These are phyloP conservation scores for Malaclemys terrapin DNA, from an alignment of 2,113 vertebrate genomes.

Conservation along the genomic window DNA sequence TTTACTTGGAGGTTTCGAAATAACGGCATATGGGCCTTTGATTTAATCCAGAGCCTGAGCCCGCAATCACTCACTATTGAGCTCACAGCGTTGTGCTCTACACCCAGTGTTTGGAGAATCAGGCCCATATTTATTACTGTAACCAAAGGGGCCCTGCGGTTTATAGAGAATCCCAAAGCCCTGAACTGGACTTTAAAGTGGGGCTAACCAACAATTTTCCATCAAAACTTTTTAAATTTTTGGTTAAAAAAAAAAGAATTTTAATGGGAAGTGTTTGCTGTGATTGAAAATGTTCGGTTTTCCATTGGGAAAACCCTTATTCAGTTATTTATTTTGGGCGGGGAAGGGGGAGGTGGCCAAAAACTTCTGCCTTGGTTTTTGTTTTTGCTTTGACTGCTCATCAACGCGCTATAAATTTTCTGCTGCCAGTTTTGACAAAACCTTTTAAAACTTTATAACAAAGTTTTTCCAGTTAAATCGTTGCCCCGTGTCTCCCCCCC, in stretches of 20 bases:
- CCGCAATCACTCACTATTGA: background rate
- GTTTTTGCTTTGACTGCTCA: too few species aligned
- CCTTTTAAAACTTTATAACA: background rate
- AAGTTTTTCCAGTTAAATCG: background rate
- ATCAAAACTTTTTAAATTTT: constrained; percentile 8
- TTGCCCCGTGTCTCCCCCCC: too few species aligned
- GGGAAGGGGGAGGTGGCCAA: too few species aligned
- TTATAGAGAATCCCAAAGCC: background rate
- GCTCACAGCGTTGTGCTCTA: background rate
- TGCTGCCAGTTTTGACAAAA: background rate
- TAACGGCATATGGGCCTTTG: background rate
- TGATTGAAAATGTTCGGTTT: constrained; percentile 9
- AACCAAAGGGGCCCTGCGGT: background rate
- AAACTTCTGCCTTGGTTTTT: background rate
- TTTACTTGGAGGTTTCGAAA: background rate
- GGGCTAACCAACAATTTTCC: background rate
- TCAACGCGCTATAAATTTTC: background rate
- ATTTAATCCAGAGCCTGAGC: background rate
- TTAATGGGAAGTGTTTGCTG: background rate
- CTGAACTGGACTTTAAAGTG: background rate
- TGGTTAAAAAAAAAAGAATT: background rate
- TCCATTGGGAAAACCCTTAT: background rate
- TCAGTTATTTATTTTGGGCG: too few species aligned
- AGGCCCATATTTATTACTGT: background rate
- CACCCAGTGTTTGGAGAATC: too few species aligned